Evolutionary conservation across 2,113 vertebrate species (phyloP).

Genomic region (Sorex fumeus): DNA sequence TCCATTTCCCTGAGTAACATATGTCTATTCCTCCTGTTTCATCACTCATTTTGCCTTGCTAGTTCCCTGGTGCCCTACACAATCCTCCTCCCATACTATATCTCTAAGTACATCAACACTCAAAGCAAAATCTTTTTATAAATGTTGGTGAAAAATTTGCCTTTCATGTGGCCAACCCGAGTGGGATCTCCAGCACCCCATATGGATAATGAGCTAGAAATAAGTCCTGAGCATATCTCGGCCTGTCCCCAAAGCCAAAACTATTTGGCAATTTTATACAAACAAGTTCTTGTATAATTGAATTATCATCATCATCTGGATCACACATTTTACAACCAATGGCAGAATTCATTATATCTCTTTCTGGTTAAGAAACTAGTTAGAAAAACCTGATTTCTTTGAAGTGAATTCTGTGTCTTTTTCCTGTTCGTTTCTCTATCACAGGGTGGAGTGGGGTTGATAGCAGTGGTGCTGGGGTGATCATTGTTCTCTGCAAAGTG

Average conservation of each 20-base stretch:
- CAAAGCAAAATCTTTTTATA: neutral
- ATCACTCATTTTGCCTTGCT: accelerated
- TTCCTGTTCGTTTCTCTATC: neutral
- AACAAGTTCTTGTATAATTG: neutral
- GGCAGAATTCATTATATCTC: neutral
- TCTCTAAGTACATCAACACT: neutral
- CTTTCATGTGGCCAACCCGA: no score
- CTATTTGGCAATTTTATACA: neutral
- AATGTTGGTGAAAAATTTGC: no score
- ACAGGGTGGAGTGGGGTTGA: neutral
- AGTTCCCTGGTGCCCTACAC: no score
- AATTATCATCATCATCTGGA: neutral
- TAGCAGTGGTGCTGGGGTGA: no score
- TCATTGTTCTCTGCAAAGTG: neutral
- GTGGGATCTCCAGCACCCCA: no score
- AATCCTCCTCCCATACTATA: neutral
- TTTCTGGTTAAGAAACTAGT: neutral
- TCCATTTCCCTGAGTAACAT: no score
- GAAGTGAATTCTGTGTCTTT: neutral
- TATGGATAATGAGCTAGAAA: no score
- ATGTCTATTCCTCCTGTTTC: no score
- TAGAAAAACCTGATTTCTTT: neutral
- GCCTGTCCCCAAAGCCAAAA: no score
- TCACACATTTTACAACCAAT: neutral
- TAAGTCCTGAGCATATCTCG: no score